Base-by-base conservation (phyloP, 2,113 vertebrate species). In the Lophochroa leadbeateri region DNA sequence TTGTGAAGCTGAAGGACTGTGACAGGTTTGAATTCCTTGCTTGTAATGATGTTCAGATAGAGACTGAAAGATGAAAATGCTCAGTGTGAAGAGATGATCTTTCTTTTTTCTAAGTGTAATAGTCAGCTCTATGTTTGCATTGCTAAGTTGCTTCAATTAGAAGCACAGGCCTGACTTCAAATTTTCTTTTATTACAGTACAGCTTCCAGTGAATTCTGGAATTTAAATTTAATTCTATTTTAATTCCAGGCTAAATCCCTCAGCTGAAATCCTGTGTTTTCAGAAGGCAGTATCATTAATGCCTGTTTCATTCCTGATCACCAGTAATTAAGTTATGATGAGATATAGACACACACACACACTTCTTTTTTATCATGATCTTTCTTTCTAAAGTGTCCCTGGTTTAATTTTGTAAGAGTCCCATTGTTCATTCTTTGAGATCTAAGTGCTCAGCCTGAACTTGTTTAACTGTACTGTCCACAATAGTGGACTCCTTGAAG, bases 21-120 rank as follows among this genome's bases (percentile, higher is more conserved):
- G 86, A 50, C 37, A 70, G 67, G 61, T 80, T 86, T 94, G 89
- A 82, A 78, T 61, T 88, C 74, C 95, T 82, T 72, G 47, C 83
- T 82, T 77, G 65, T 92, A 82, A 83, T 87, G 85, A 80, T 82
- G 82, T 82, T 91, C 37, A 85, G 58, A 52, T 31, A 88, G 63
- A 83, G 79, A 82, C 43, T 85, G 80, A 64, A 64, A 93, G 92
- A 89, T 93, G 63, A 95, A 97, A 94, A 93, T 53, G 11, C 67
- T 92, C 57, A 47, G 5, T 65, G 58, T 76, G 82, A 74, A 92
- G 58, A 72, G 41, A 43, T 44, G 33, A 25, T 64, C 52, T n/a
- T 28, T 41, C 57, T 23, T 21, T 86, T 67, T 82, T 82, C 39
- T 13, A 44, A 46, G 37, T 49, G 13, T 55, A 84, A 72, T 50